Evolutionary conservation across 2,888 invertebrate genomes (phyloP).

Genomic region (Amaurobius ferox): DNA sequence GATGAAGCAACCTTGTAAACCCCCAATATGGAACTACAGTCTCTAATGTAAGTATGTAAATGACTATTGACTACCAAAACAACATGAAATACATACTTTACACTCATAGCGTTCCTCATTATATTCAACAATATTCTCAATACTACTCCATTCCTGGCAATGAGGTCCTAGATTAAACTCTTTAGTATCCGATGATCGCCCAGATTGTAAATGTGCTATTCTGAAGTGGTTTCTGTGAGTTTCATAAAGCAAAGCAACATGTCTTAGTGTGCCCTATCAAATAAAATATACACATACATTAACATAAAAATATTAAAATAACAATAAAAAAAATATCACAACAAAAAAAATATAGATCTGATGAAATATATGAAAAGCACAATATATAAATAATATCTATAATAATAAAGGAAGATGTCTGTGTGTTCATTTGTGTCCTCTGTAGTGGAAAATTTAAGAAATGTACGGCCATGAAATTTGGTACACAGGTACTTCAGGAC

Average conservation of each 20-base stretch:
- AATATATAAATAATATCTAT: no score
- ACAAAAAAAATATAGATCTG: no score
- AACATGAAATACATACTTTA: constrained; percentile 42
- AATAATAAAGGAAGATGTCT: no score
- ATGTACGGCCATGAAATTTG: no score
- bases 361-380: no score
- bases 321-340: not conserved
- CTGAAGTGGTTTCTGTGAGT: constrained; percentile 84
- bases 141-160: constrained; percentile 80
- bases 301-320: not conserved
- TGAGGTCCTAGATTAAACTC: constrained; percentile 76
- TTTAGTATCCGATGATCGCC: constrained; percentile 7
- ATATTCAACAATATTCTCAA: constrained; percentile 20
- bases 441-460: no score
- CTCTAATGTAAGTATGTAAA: no score
- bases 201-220: constrained; percentile 79
- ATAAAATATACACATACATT: not conserved
- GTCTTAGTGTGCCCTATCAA: constrained; percentile 80
- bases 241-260: constrained; percentile 84
- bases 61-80: no score
- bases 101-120: constrained; percentile 43
- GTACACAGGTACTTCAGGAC: no score
- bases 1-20: no score
- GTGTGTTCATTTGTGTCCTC: no score
- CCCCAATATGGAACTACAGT: no score